A percentile compares a stretch with the other conserved stretches of the same genome.
Conservation (phyloP, 2,797 vertebrate genomes). For the Ceyx erithaca region DNA sequence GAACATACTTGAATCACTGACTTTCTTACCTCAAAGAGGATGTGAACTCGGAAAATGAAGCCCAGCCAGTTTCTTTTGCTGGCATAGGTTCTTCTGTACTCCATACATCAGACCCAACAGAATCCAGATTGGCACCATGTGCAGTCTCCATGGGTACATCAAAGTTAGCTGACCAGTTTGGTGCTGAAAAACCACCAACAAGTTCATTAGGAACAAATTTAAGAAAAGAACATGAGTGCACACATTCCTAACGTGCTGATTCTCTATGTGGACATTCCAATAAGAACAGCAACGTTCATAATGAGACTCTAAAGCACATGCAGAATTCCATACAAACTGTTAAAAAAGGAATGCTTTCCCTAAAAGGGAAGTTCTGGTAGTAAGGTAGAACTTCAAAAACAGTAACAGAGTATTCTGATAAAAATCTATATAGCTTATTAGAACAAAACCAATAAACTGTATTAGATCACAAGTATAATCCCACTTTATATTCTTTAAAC, state of each 20-base stretch:
- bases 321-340: background rate
- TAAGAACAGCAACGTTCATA: background rate
- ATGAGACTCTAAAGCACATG: slow-evolving; percentile 23
- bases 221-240: background rate
- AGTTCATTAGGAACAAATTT: background rate
- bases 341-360: background rate
- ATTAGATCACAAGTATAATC: background rate
- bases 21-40: slow-evolving; percentile 84
- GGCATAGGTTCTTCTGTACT: slow-evolving; percentile 82
- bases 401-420: background rate
- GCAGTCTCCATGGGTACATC: slow-evolving; percentile 97
- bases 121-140: slow-evolving; percentile 82
- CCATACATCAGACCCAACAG: slow-evolving; percentile 87
- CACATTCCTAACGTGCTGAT: background rate
- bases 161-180: slow-evolving; percentile 93
- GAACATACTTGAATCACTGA: background rate
- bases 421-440: background rate
- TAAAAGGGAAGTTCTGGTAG: background rate
- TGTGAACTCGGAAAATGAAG: slow-evolving; percentile 92
- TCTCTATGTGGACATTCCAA: background rate
- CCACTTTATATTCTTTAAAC: background rate
- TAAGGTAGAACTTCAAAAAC: background rate
- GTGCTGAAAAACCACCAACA: slow-evolving; percentile 77
- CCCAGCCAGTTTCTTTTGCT: slow-evolving; percentile 90
- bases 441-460: background rate